These are phyloP conservation scores for Carassius auratus DNA, from an alignment of 2,113 vertebrate genomes.

Conservation along the genomic window DNA sequence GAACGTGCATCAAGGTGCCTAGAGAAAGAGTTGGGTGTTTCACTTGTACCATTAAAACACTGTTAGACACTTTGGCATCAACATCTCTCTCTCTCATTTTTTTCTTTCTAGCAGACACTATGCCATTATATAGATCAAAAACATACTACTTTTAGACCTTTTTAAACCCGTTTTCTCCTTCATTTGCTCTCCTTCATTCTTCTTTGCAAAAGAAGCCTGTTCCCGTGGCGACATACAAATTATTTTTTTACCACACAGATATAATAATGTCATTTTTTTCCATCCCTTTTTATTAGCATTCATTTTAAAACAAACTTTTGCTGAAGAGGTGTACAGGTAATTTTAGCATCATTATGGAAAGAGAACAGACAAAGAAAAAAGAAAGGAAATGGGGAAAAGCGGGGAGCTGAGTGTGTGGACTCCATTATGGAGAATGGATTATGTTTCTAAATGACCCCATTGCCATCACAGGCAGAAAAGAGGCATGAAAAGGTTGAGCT, in stretches of 20 bases:
- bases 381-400: conserved; percentile 19
- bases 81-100: conserved; percentile 29
- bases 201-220: conserved; percentile 46
- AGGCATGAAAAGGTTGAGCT: conserved; percentile 59
- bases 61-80: conserved; percentile 22
- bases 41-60: background rate
- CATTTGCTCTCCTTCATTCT: conserved; percentile 18
- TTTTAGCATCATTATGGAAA: conserved; percentile 53
- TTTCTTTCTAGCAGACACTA: background rate
- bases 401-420: conserved; percentile 40
- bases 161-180: conserved; percentile 36
- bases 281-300: conserved; percentile 13
- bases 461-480: conserved; percentile 50
- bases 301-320: conserved; percentile 55
- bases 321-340: conserved; percentile 56
- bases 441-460: conserved; percentile 60
- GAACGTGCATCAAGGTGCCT: background rate
- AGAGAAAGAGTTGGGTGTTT: background rate
- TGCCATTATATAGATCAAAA: conserved; percentile 45
- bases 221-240: conserved; percentile 55
- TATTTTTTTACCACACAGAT: conserved; percentile 45
- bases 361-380: conserved; percentile 33
- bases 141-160: conserved; percentile 15
- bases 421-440: conserved; percentile 59
- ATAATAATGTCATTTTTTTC: conserved; percentile 49